These are phyloP conservation scores for Hephaestus fuliginosus DNA, from an alignment of 2,797 vertebrate genomes.

Conservation along the genomic window DNA sequence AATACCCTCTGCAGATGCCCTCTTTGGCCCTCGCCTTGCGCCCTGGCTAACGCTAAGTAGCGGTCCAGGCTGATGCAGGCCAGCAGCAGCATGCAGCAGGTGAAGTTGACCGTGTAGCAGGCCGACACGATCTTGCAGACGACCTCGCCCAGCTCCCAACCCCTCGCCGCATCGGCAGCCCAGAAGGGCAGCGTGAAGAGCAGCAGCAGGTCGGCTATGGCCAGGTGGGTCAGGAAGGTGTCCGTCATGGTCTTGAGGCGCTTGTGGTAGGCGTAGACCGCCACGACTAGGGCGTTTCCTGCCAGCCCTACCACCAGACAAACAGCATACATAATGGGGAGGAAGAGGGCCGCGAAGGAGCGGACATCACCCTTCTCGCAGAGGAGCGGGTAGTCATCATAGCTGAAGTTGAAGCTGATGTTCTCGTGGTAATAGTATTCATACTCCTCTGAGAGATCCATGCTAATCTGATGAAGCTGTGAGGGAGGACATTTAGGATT, in stretches of 20 bases:
- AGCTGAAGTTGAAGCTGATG: conserved; percentile 75
- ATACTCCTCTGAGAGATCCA: conserved; percentile 66
- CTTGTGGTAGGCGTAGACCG: conserved; percentile 90
- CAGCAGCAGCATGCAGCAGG: conserved; percentile 93
- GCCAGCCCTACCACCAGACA: conserved; percentile 89
- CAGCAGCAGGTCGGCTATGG: conserved; percentile 92
- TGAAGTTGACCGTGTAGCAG: conserved; percentile 93
- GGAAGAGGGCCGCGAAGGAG: conserved; percentile 88
- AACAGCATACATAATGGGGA: conserved; percentile 88
- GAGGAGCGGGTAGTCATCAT: conserved; percentile 85
- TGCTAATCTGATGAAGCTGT: conserved; percentile 54
- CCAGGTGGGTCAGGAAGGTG: conserved; percentile 91
- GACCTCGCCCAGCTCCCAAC: conserved; percentile 89
- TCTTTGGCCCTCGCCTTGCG: conserved; percentile 30
- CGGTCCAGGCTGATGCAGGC: conserved; percentile 95
- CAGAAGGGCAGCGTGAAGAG: conserved; percentile 94
- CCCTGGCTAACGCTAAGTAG: conserved; percentile 80
- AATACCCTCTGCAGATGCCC: conserved; percentile 60
- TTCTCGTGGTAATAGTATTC: conserved; percentile 77
- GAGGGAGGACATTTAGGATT: conserved; percentile 13
- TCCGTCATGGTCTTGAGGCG: conserved; percentile 90
- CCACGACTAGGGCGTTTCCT: conserved; percentile 90
- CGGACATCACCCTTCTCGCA: conserved; percentile 92
- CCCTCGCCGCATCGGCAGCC: conserved; percentile 88
- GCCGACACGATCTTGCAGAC: conserved; percentile 91